These are phyloP conservation scores for Phalacrocorax brasilianus DNA, from an alignment of 2,113 vertebrate genomes.

Conservation along the genomic window DNA sequence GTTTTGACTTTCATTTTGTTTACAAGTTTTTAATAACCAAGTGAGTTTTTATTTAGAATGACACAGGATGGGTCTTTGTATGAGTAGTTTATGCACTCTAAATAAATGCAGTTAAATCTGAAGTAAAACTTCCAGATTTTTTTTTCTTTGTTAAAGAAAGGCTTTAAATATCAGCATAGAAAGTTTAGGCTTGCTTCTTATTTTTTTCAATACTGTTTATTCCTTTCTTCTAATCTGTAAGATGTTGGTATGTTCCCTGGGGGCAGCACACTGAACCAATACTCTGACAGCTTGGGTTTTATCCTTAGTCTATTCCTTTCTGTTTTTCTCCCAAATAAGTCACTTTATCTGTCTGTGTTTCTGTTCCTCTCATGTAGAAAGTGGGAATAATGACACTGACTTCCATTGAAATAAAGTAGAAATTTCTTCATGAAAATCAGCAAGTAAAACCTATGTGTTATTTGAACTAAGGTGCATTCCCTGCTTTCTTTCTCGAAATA, in stretches of 20 bases:
- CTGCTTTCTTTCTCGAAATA: neutral
- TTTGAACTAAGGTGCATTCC: neutral
- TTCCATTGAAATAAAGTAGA: neutral
- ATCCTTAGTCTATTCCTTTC: neutral
- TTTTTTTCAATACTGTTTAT: neutral
- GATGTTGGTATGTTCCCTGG: neutral
- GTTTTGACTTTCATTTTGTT: neutral
- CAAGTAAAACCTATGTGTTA: neutral
- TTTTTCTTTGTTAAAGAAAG: neutral
- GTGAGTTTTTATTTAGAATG: neutral
- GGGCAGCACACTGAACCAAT: neutral
- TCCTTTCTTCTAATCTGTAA: neutral
- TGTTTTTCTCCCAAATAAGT: neutral
- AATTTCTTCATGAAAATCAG: neutral
- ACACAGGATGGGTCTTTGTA: fast-evolving
- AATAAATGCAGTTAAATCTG: neutral
- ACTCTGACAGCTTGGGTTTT: neutral
- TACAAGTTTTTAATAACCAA: neutral
- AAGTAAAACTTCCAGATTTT: neutral
- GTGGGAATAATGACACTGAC: neutral
- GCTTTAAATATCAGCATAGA: neutral
- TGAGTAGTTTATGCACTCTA: neutral
- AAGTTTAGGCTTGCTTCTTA: neutral
- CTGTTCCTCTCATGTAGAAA: neutral
- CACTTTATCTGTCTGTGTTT: neutral